These are phyloP conservation scores for Alouatta palliata DNA, from an alignment of 2,113 vertebrate genomes.

Conservation along the genomic window DNA sequence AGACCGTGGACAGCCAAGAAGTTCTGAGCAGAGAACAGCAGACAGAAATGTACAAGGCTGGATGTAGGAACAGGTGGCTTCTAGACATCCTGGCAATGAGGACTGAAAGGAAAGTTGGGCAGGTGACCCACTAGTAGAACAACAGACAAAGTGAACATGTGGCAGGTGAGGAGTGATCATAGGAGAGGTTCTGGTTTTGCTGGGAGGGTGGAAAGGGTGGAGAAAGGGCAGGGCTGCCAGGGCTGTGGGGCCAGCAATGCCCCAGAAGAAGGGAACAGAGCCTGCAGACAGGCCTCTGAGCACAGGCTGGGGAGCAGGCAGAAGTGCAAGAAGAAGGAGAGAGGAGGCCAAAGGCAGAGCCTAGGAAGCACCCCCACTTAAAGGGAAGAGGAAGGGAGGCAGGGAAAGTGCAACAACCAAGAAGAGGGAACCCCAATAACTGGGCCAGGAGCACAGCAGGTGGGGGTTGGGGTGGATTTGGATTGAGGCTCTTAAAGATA, in stretches of 20 bases:
- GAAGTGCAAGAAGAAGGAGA: background rate
- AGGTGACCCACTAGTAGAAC: background rate
- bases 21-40: background rate
- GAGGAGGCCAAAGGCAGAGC: no score
- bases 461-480: background rate
- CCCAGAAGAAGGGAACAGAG: background rate
- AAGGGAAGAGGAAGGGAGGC: background rate
- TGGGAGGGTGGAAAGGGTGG: background rate
- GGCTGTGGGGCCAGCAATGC: background rate
- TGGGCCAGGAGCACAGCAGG: fast-evolving
- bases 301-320: background rate
- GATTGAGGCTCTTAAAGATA: background rate
- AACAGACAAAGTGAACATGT: fast-evolving
- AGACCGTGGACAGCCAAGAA: background rate
- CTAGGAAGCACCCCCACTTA: background rate
- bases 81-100: background rate
- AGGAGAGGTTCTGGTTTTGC: background rate
- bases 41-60: background rate
- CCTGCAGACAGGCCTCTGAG: background rate
- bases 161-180: background rate
- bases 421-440: background rate
- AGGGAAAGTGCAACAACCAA: background rate
- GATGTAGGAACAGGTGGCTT: background rate
- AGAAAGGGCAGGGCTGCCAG: background rate
- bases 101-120: background rate